A percentile compares a stretch with the other conserved stretches of the same genome.
These are phyloP conservation scores for Aphidius colemani DNA, from an alignment of 2,888 invertebrate genomes.

Conservation along the genomic window DNA sequence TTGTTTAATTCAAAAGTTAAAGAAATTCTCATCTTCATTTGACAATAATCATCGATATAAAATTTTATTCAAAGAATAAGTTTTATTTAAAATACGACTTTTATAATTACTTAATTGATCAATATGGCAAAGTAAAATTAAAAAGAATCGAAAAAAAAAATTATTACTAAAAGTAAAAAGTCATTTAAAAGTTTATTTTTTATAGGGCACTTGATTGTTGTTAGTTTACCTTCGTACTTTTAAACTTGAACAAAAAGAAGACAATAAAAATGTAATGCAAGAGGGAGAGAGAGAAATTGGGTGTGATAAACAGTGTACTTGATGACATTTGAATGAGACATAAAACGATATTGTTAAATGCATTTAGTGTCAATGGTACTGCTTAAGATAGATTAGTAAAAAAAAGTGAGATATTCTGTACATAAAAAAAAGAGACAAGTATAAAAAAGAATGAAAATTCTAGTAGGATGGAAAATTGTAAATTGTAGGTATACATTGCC, in stretches of 20 bases:
- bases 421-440: not conserved
- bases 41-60: too few species aligned
- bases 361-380: conserved; percentile 38
- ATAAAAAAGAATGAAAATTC: conserved; percentile 21
- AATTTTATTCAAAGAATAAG: too few species aligned
- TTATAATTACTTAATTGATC: too few species aligned
- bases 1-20: too few species aligned
- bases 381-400: conserved; percentile 43
- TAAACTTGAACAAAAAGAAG: not conserved
- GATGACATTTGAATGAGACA: conserved; percentile 10
- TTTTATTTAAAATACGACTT: too few species aligned
- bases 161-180: too few species aligned
- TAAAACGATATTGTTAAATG: conserved; percentile 40
- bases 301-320: not conserved
- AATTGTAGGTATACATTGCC: conserved; percentile 32
- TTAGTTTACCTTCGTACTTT: not conserved
- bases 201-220: too few species aligned
- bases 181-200: too few species aligned
- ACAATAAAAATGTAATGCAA: too few species aligned
- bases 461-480: conserved; percentile 25
- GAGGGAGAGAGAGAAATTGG: conserved; percentile 2
- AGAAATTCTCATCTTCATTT: too few species aligned
- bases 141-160: too few species aligned
- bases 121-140: too few species aligned
- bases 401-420: not conserved